A percentile compares a stretch with the other conserved stretches of the same genome.
Conservation (phyloP, 1,140 invertebrate genomes). For the Caenorhabditis briggsae region DNA sequence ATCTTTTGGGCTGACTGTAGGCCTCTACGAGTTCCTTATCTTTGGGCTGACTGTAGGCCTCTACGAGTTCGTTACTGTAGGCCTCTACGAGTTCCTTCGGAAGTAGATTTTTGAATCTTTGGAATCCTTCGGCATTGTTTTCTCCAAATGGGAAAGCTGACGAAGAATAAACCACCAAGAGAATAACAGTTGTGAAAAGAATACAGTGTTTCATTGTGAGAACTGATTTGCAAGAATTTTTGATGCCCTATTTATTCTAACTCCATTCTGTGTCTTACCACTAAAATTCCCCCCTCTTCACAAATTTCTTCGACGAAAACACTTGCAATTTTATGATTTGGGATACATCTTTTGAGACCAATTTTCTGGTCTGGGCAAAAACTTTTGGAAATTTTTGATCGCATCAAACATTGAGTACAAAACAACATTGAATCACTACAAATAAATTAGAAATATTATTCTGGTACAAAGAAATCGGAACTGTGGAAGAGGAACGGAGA, state of each 20-base stretch:
- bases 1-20: constrained; percentile 1
- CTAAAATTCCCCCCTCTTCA: neutral
- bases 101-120: constrained; percentile 15
- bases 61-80: constrained; percentile 12
- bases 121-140: neutral
- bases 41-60: constrained; percentile 22
- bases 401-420: neutral
- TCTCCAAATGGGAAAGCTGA: constrained; percentile 27
- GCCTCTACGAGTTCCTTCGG: neutral
- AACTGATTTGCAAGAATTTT: neutral
- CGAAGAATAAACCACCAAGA: neutral
- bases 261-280: constrained; percentile 8
- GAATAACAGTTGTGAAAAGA: neutral
- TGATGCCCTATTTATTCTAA: neutral
- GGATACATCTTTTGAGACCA: neutral
- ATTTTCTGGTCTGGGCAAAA: neutral
- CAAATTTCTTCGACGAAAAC: constrained; percentile 36
- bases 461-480: too few species aligned
- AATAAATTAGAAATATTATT: too few species aligned
- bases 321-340: constrained; percentile 36
- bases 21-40: neutral
- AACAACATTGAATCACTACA: neutral
- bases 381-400: neutral
- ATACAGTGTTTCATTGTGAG: neutral
- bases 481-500: too few species aligned